These are phyloP conservation scores for Chlorospingus semifuscus DNA, from an alignment of 2,797 vertebrate species.

Conservation along the genomic window DNA sequence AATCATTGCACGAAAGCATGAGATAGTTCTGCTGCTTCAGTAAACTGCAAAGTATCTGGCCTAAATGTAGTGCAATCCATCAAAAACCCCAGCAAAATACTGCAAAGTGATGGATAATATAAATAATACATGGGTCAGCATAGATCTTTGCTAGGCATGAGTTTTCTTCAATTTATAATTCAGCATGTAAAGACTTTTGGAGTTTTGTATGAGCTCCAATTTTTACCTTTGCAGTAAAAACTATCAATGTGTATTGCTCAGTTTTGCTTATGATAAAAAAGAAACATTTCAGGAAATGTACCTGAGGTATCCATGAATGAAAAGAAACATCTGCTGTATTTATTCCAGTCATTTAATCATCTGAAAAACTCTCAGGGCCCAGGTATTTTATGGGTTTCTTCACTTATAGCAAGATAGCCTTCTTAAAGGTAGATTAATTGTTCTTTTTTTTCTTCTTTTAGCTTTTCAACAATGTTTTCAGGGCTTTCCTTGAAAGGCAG, in stretches of 20 bases:
- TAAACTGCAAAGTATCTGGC: constrained; percentile 23
- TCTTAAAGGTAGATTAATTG: neutral
- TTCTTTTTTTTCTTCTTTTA: accelerated
- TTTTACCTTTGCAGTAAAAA: neutral
- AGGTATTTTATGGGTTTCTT: neutral
- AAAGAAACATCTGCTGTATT: neutral
- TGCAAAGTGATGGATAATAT: constrained; percentile 1
- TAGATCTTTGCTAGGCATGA: neutral
- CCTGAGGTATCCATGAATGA: neutral
- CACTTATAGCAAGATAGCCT: neutral
- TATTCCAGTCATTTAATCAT: neutral
- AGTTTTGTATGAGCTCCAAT: neutral
- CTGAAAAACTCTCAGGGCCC: neutral
- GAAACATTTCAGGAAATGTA: neutral
- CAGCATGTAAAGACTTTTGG: neutral
- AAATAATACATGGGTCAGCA: neutral
- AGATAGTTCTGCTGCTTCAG: constrained; percentile 12
- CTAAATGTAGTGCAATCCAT: neutral
- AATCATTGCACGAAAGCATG: neutral
- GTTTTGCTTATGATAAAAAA: constrained; percentile 15
- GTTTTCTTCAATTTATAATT: neutral
- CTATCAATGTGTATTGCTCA: neutral
- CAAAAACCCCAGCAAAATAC: constrained; percentile 4
- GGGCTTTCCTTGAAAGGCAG: neutral
- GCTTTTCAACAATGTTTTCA: neutral